Conservation (phyloP, 2,888 invertebrate genomes). For the Boloria euphrosyne region DNA sequence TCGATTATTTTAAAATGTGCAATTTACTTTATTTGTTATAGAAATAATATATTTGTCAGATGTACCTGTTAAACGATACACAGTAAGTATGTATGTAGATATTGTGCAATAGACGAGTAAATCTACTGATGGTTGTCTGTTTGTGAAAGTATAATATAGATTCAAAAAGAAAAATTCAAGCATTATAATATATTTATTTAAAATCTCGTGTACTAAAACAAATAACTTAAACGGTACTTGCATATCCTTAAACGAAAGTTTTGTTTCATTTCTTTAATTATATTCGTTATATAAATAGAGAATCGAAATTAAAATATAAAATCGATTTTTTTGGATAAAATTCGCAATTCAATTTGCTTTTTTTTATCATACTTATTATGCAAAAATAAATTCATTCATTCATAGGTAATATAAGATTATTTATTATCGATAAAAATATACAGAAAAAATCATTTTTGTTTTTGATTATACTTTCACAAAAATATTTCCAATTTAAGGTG, state of each 20-base stretch:
- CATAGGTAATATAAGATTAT: too few species aligned
- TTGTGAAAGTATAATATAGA: slow-evolving; percentile 20
- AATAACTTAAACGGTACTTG: too few species aligned
- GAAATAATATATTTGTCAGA: slow-evolving; percentile 47
- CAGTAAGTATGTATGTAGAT: slow-evolving; percentile 44
- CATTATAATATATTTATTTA: too few species aligned
- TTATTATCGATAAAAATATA: not conserved
- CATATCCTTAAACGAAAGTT: too few species aligned
- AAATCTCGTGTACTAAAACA: too few species aligned
- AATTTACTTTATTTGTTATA: slow-evolving; percentile 27
- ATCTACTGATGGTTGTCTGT: slow-evolving; percentile 25
- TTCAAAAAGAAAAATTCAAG: not conserved
- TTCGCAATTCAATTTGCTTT: not conserved
- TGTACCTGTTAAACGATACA: slow-evolving; percentile 52
- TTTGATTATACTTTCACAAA: slow-evolving; percentile 23
- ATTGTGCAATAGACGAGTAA: slow-evolving; percentile 43
- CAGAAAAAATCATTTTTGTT: not conserved
- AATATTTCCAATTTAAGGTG: slow-evolving; percentile 19
- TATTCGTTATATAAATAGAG: too few species aligned
- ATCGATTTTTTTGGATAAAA: not conserved
- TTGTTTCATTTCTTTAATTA: too few species aligned
- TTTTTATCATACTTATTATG: not conserved
- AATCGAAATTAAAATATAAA: not conserved
- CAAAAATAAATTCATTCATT: not conserved
- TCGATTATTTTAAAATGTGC: slow-evolving; percentile 10